These are phyloP conservation scores for Copidosoma aretas DNA, from an alignment of 2,888 invertebrate genomes.

Conservation along the genomic window DNA sequence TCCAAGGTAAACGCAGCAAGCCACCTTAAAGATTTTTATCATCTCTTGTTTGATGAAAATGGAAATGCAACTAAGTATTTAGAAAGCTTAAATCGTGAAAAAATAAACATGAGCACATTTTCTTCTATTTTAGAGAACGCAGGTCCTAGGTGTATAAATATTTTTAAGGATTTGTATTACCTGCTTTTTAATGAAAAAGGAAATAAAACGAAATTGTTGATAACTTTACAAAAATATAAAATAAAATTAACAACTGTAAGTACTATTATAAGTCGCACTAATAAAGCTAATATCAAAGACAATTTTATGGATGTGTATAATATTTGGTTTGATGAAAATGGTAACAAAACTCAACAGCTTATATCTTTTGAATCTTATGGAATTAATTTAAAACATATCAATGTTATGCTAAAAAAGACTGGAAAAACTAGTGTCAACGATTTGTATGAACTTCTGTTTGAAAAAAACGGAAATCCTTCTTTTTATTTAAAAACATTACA, in stretches of 20 bases:
- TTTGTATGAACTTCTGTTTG: constrained; percentile 51
- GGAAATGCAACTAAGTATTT: constrained; percentile 31
- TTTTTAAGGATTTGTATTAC: constrained; percentile 48
- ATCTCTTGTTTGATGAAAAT: constrained; percentile 45
- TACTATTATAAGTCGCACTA: no score
- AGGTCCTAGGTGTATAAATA: constrained; percentile 43
- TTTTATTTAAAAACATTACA: constrained; percentile 24
- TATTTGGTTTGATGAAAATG: constrained; percentile 45
- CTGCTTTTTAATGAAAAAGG: constrained; percentile 45
- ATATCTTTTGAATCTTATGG: constrained; percentile 39
- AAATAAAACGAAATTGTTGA: constrained; percentile 15
- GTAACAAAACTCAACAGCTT: constrained; percentile 33
- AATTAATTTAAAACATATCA: constrained; percentile 35
- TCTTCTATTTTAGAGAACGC: constrained; percentile 46
- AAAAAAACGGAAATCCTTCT: constrained; percentile 44
- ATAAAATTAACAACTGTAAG: no score
- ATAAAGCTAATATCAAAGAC: no score
- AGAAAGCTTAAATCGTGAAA: constrained; percentile 35
- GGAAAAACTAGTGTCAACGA: constrained; percentile 46
- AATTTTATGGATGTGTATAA: constrained; percentile 20
- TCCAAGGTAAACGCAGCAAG: constrained; percentile 43
- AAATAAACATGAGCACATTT: constrained; percentile 43
- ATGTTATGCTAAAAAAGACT: no score
- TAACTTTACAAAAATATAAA: no score
- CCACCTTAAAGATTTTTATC: constrained; percentile 48